Conservation (phyloP, 2,888 invertebrate species). For the Drosophila siamana region DNA sequence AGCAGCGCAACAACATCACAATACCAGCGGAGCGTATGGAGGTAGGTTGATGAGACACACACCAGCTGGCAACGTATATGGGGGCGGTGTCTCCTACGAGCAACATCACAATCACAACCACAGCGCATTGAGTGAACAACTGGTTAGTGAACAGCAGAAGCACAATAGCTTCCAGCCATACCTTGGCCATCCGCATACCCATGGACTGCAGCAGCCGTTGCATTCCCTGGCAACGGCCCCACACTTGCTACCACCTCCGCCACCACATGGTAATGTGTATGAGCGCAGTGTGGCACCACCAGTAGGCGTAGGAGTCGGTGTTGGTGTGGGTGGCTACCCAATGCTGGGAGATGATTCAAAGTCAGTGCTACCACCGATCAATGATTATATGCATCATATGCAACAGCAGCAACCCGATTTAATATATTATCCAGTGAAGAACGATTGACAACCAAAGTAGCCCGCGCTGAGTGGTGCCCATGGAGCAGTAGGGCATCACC, state of each 20-base stretch:
- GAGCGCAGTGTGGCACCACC: slow-evolving; percentile 71
- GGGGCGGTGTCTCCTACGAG: slow-evolving; percentile 65
- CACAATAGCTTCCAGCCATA: slow-evolving; percentile 84
- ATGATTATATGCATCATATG: slow-evolving; percentile 85
- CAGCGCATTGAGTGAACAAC: slow-evolving; percentile 68
- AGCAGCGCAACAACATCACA: slow-evolving; percentile 55
- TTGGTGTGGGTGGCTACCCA: slow-evolving; percentile 71
- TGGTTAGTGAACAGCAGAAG: slow-evolving; percentile 81
- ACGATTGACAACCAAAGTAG: slow-evolving; percentile 84
- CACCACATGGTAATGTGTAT: slow-evolving; percentile 78
- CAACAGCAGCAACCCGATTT: slow-evolving; percentile 83
- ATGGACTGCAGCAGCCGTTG: slow-evolving; percentile 64
- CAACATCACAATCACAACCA: slow-evolving; percentile 66
- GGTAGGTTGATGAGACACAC: slow-evolving; percentile 80
- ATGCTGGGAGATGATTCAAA: slow-evolving; percentile 82
- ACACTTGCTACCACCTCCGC: slow-evolving; percentile 77
- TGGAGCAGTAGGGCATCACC: slow-evolving; percentile 29
- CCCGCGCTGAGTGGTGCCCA: slow-evolving; percentile 55
- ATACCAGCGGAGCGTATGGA: slow-evolving; percentile 63
- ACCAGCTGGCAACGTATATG: slow-evolving; percentile 66
- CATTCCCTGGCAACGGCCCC: slow-evolving; percentile 69
- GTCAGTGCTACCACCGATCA: slow-evolving; percentile 84
- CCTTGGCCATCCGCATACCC: slow-evolving; percentile 73
- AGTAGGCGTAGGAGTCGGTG: slow-evolving; percentile 67
- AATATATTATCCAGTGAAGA: slow-evolving; percentile 85